These are phyloP conservation scores for Tor tambroides DNA, from an alignment of 2,113 vertebrate genomes.

Conservation along the genomic window DNA sequence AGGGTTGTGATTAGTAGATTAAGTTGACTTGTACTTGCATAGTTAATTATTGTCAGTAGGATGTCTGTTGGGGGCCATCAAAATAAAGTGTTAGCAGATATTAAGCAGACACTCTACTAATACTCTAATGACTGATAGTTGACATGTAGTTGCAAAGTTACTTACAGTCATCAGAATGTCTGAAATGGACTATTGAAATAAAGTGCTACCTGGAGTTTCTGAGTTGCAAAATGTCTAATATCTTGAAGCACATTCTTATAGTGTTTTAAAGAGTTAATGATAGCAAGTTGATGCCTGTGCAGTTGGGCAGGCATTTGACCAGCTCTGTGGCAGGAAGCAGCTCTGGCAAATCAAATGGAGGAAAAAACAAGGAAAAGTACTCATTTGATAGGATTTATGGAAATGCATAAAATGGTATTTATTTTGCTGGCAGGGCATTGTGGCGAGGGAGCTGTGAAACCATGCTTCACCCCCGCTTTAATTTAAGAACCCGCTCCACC, in stretches of 20 bases:
- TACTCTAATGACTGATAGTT: too few relatives aligned
- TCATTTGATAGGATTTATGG: constrained; percentile 78
- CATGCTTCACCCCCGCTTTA: constrained; percentile 57
- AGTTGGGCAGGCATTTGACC: constrained; percentile 63
- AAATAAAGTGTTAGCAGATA: too few relatives aligned
- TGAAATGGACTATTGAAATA: too few relatives aligned
- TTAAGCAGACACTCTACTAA: too few relatives aligned
- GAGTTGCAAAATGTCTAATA: neutral
- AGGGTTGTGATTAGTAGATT: too few relatives aligned
- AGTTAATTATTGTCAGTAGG: too few relatives aligned
- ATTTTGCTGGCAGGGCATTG: constrained; percentile 68
- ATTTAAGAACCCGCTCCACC: constrained; percentile 59
- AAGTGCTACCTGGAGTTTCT: too few relatives aligned
- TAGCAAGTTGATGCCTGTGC: constrained; percentile 58
- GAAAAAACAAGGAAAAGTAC: constrained; percentile 64
- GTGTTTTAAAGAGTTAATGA: constrained; percentile 52
- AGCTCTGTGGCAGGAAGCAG: constrained; percentile 63
- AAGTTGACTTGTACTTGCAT: too few relatives aligned
- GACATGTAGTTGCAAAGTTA: too few relatives aligned
- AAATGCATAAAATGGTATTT: constrained; percentile 73
- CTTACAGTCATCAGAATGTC: too few relatives aligned
- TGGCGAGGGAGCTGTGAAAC: constrained; percentile 67
- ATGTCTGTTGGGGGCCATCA: too few relatives aligned
- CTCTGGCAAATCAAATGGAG: constrained; percentile 61
- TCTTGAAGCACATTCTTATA: constrained; percentile 46